Evolutionary conservation across 2,888 invertebrate genomes (phyloP).

Genomic region (Stenotaenia linearis): DNA sequence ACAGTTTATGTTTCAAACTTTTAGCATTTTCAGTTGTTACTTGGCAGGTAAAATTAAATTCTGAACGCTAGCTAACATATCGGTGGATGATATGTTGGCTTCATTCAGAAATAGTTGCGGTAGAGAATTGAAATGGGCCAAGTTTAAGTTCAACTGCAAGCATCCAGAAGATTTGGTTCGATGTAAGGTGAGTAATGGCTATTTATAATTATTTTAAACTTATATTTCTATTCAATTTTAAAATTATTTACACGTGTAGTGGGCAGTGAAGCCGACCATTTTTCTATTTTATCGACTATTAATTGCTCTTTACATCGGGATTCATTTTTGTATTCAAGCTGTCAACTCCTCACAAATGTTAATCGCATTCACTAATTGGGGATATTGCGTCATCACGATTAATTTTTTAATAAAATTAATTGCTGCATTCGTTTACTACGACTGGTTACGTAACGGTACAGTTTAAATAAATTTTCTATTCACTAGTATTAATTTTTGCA

Average conservation of each 20-base stretch:
- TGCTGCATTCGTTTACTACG: neutral
- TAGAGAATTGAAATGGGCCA: neutral
- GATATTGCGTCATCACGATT: neutral
- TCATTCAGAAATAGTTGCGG: neutral
- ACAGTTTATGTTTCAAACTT: no score
- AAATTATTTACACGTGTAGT: neutral
- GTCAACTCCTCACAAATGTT: neutral
- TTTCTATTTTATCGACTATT: neutral
- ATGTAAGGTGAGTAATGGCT: neutral
- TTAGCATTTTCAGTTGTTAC: no score
- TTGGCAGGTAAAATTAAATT: no score
- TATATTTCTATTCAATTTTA: neutral
- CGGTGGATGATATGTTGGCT: neutral
- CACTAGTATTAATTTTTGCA: neutral
- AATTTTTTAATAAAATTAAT: neutral
- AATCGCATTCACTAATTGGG: neutral
- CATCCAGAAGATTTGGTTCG: neutral
- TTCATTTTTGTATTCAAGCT: neutral
- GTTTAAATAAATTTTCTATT: neutral
- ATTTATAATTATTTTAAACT: neutral
- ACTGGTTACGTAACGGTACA: neutral
- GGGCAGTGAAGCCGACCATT: neutral
- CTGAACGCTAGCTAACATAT: neutral
- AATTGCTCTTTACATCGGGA: neutral
- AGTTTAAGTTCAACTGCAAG: neutral